These are phyloP conservation scores for Spinibarbus caldwelli DNA, from an alignment of 2,797 vertebrate species.

Conservation along the genomic window DNA sequence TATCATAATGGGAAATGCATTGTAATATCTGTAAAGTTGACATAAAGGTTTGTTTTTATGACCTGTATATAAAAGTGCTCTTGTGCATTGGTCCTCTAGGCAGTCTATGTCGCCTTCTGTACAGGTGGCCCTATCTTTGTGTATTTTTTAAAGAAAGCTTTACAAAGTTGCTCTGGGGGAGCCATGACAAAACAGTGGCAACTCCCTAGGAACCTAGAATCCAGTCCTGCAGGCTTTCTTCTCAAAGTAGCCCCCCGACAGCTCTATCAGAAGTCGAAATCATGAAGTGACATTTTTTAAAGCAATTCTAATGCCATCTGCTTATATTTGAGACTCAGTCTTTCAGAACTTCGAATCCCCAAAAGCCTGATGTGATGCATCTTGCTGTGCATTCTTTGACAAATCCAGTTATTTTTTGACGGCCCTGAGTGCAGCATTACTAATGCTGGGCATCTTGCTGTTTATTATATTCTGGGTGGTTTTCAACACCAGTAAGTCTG, in stretches of 20 bases:
- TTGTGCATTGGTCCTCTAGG: background rate
- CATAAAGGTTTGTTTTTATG: background rate
- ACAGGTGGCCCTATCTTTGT: background rate
- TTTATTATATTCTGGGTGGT: background rate
- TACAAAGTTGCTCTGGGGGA: background rate
- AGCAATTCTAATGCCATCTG: background rate
- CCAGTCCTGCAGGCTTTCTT: background rate
- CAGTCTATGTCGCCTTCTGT: background rate
- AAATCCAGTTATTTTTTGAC: background rate
- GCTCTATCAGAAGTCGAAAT: slow-evolving; percentile 1
- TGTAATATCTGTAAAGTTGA: background rate
- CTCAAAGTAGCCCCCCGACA: background rate
- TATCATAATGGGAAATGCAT: no score
- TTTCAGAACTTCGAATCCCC: background rate
- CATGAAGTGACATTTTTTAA: background rate
- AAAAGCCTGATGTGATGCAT: background rate
- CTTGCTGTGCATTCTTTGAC: slow-evolving; percentile 1
- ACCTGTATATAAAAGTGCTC: no score
- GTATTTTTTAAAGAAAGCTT: background rate
- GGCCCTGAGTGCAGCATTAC: background rate
- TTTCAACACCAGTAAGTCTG: background rate
- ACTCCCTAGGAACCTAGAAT: background rate
- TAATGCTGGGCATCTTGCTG: background rate
- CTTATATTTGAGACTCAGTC: background rate
- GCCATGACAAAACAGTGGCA: background rate